phyloP scores from a whole-genome alignment of 2,113 vertebrate species.

The Channa argus region DNA sequence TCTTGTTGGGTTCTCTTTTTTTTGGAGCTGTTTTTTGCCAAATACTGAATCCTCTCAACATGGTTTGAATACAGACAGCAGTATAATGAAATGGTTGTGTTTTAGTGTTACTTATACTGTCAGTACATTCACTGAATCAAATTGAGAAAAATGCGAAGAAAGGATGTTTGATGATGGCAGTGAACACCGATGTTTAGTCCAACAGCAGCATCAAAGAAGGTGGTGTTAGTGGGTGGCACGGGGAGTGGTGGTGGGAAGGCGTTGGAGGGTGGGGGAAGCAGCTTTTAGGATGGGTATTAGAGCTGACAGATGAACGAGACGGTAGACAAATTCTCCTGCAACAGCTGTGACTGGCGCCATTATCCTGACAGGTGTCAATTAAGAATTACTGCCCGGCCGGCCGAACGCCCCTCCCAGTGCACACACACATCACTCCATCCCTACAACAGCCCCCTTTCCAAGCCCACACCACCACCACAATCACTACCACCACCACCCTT shows the following conservation, averaged over 20 bases:
- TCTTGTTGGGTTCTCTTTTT: conserved; percentile 5
- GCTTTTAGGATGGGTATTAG: conserved; percentile 96
- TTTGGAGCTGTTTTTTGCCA: conserved; percentile 13
- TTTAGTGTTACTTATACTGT: neutral
- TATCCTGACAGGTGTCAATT: conserved; percentile 99
- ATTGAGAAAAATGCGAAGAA: neutral
- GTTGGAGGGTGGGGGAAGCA: conserved; percentile 22
- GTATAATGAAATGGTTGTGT: neutral
- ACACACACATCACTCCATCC: conserved; percentile 37
- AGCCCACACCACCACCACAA: neutral
- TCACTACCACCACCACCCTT: conserved; percentile 21
- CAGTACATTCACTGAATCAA: neutral
- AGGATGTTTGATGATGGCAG: neutral
- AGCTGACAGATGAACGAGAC: conserved; percentile 99
- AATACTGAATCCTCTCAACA: conserved; percentile 33
- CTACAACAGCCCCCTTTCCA: conserved; percentile 7
- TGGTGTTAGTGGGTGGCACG: conserved; percentile 13
- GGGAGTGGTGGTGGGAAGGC: conserved; percentile 66
- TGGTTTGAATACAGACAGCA: conserved; percentile 7
- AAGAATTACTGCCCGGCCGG: conserved; percentile 98
- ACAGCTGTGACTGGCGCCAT: conserved; percentile 92
- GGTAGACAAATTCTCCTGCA: conserved; percentile 92
- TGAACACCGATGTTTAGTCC: conserved; percentile 26
- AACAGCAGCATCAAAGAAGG: conserved; percentile 34
- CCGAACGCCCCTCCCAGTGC: conserved; percentile 52